These are phyloP conservation scores for Malurus melanocephalus DNA, from an alignment of 2,113 vertebrate species.

Conservation along the genomic window DNA sequence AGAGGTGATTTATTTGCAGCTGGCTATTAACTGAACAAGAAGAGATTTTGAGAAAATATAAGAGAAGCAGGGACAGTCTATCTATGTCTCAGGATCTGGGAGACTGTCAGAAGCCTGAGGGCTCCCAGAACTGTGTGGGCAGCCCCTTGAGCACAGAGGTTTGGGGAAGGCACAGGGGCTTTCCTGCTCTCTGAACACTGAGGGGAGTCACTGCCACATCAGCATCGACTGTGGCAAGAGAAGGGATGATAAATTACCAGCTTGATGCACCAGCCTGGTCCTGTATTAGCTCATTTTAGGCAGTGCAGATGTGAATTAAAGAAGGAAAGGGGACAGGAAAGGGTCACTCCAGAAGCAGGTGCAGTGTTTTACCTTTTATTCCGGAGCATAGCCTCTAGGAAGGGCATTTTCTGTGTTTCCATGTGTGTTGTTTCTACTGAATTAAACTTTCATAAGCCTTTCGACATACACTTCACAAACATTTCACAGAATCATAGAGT, in stretches of 20 bases:
- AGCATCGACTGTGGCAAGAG: accelerated
- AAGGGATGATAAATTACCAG: background rate
- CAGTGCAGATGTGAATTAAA: background rate
- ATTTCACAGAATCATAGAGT: background rate
- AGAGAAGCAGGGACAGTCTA: accelerated
- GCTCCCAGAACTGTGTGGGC: background rate
- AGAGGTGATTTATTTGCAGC: background rate
- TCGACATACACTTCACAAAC: background rate
- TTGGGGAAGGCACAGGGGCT: background rate
- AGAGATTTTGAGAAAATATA: background rate
- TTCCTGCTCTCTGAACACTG: background rate
- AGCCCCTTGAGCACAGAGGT: background rate
- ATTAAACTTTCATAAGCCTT: background rate
- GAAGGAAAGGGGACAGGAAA: background rate
- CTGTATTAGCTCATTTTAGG: background rate
- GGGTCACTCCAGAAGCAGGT: background rate
- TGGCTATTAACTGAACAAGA: background rate
- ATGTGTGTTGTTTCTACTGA: background rate
- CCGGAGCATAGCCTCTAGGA: no score
- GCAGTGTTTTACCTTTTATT: background rate
- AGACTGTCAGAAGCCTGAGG: background rate
- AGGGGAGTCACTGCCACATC: background rate
- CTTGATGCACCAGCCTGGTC: background rate
- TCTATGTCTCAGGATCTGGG: background rate
- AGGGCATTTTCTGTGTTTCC: background rate